Conservation (phyloP, 2,888 invertebrate genomes). For the Metacarcinus magister region DNA sequence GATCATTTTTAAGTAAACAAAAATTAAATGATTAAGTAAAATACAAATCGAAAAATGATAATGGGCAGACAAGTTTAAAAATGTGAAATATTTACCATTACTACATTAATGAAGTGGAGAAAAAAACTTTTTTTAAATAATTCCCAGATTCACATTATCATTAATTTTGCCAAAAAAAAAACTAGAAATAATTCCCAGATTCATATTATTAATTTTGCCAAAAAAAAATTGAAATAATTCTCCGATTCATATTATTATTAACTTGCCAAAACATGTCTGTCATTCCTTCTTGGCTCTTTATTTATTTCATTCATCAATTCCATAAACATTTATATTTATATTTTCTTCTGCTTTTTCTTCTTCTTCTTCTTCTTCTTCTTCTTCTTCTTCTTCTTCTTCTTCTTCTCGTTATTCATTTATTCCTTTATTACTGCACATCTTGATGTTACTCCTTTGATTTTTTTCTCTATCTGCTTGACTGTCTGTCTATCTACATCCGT, state of each 20-base stretch:
- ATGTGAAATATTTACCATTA: neutral
- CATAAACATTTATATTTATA: neutral
- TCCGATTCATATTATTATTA: too few relatives aligned
- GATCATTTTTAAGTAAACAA: neutral
- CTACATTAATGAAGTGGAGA: neutral
- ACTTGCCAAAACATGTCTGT: too few relatives aligned
- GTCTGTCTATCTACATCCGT: neutral
- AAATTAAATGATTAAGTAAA: neutral
- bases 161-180: too few relatives aligned
- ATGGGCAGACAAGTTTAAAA: neutral
- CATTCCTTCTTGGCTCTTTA: neutral
- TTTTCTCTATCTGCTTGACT: neutral
- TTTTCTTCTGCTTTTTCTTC: neutral
- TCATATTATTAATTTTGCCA: too few relatives aligned
- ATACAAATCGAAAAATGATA: too few relatives aligned
- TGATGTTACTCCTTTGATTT: neutral
- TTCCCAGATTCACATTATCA: too few relatives aligned
- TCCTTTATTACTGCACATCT: neutral
- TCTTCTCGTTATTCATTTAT: neutral
- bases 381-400: neutral
- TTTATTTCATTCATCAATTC: neutral
- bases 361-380: neutral
- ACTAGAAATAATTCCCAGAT: too few relatives aligned
- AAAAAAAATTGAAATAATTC: too few relatives aligned
- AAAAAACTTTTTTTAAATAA: too few relatives aligned